Evolutionary conservation across 2,888 invertebrate genomes (phyloP).

Genomic region (Nysson spinosus): DNA sequence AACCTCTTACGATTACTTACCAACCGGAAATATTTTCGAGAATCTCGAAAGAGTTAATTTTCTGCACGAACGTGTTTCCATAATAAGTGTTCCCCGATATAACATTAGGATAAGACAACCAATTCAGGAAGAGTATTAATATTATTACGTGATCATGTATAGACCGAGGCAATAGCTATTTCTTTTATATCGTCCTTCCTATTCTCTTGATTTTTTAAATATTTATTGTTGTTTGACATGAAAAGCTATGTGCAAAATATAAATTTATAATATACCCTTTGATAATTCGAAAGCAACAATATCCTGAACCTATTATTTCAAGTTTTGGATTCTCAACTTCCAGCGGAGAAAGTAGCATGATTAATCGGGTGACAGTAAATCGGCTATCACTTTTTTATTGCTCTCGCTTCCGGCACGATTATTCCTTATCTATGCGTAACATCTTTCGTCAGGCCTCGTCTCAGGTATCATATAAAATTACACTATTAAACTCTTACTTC

Average conservation of each 20-base stretch:
- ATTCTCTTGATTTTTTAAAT: too few relatives aligned
- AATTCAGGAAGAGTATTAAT: background rate
- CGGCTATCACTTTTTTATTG: constrained; percentile 17
- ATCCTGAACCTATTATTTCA: constrained; percentile 2
- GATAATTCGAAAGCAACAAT: constrained; percentile 5
- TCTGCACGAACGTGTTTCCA: background rate
- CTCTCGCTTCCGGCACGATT: constrained; percentile 18
- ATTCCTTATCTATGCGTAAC: background rate
- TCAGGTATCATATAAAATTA: background rate
- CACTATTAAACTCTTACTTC: too few relatives aligned
- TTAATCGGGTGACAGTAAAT: constrained; percentile 24
- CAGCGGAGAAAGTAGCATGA: constrained; percentile 43
- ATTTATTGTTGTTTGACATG: background rate
- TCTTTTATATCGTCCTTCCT: too few relatives aligned
- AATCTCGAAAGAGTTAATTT: background rate
- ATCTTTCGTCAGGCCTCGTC: background rate
- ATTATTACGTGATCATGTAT: too few relatives aligned
- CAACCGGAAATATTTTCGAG: background rate
- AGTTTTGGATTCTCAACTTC: constrained; percentile 10
- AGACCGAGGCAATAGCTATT: too few relatives aligned
- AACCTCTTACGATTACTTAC: background rate
- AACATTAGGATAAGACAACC: background rate
- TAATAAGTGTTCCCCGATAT: background rate
- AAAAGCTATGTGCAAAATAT: too few relatives aligned
- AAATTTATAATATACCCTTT: too few relatives aligned